Evolutionary conservation across 2,888 invertebrate species (phyloP).

Genomic region (Dimorphilus gyrociliatus): DNA sequence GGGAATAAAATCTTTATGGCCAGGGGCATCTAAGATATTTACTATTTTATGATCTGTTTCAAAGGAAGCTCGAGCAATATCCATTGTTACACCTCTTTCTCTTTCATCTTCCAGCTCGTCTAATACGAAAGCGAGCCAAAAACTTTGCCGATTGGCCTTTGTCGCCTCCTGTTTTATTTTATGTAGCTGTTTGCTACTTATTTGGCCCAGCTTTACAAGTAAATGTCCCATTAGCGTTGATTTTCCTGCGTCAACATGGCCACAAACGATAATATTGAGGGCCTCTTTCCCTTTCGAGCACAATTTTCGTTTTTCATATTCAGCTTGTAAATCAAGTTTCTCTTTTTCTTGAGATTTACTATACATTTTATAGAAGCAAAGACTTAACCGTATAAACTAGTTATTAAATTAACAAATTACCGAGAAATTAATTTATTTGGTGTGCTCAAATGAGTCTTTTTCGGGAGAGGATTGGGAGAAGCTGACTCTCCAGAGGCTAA

Average conservation of each 20-base stretch:
- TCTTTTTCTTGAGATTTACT: too few species aligned
- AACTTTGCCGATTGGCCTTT: conserved; percentile 91
- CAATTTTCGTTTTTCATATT: too few species aligned
- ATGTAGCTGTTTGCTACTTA: conserved; percentile 67
- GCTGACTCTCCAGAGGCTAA: too few species aligned
- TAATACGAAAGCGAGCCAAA: conserved; percentile 95
- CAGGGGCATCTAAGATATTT: conserved; percentile 78
- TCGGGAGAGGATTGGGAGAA: too few species aligned
- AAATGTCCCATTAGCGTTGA: conserved; percentile 92
- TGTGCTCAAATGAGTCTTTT: too few species aligned
- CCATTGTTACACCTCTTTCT: conserved; percentile 92
- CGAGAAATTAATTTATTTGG: too few species aligned
- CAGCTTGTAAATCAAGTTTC: background rate
- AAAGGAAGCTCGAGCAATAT: conserved; percentile 80
- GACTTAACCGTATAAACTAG: too few species aligned
- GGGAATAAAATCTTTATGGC: conserved; percentile 97
- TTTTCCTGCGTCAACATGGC: conserved; percentile 92
- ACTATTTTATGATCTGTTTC: conserved; percentile 61
- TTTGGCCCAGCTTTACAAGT: conserved; percentile 46
- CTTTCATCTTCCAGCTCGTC: conserved; percentile 96
- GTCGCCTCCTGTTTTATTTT: conserved; percentile 82
- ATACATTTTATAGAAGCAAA: too few species aligned
- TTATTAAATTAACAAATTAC: too few species aligned
- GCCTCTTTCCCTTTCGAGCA: background rate
- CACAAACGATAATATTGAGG: conserved; percentile 45